Evolutionary conservation across 1,140 invertebrate genomes (phyloP), one percentile per base, ranked within the genome.

Genomic region (Papilio aristodemus): DNA sequence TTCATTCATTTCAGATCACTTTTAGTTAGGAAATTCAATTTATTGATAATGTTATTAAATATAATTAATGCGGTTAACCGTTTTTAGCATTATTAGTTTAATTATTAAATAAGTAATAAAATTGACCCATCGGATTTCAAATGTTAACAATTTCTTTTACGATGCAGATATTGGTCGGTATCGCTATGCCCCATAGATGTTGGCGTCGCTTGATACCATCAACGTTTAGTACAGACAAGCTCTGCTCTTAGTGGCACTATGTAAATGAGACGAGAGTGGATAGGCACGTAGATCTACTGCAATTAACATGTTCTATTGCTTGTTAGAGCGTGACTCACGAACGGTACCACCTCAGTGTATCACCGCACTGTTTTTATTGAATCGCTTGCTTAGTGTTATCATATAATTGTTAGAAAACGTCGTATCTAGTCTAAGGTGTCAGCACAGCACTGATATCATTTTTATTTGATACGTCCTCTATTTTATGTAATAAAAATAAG

Each of bases 241-340:
- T 38, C 13, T 13, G 8, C 63, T 66, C 63, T 66, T 66, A 66
- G 63, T 66, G 41, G 22, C 41, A 39, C 36, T 38, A 66, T 66
- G 63, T 32, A 66, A 50, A 66, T 66, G 41, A 66, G 63, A 66
- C 10, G 63, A 66, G 62, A 64, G 63, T 66, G 41, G 41, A 46
- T 50, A 50, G 67, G 67, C 43, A 67, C 38, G 66, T 73, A 72
- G 71, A 77, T 75, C 62, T 78, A 70, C 70, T 68, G 72, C 76
- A 77, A 78, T 79, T 81, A 81, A 78, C 78, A 71, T 79, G 75
- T 74, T 70, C 71, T 74, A 74, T 72, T 73, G 63, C 72, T 58
- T 41, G 27, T 70, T 46, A 46, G 50, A 50, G 76, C 84, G 81
- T 86, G 84, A 86, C 74, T 86, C 84, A 86, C 84, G 84, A 86